Percentiles rank a stretch among this genome's conserved stretches.
These are phyloP conservation scores for Hucho hucho DNA, from an alignment of 2,113 vertebrate genomes.

Conservation along the genomic window DNA sequence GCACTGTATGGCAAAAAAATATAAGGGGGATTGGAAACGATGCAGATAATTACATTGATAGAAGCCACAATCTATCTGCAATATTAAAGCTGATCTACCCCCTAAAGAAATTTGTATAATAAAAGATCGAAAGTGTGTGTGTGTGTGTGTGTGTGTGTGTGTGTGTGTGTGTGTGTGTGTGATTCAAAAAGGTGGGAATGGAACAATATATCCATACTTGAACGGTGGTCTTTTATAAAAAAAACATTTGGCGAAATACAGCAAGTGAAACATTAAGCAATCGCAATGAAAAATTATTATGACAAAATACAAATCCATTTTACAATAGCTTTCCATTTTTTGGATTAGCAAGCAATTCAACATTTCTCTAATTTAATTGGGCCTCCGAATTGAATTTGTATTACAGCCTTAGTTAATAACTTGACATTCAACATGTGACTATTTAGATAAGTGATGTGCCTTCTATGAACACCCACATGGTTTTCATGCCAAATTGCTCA, in stretches of 20 bases:
- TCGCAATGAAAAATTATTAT: conserved; percentile 24
- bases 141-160: too few relatives aligned
- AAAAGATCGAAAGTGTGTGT: too few relatives aligned
- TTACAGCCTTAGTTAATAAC: conserved; percentile 62
- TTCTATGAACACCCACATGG: conserved; percentile 55
- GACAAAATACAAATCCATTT: conserved; percentile 41
- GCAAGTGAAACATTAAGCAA: conserved; percentile 5
- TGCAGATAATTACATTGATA: too few relatives aligned
- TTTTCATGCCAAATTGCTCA: conserved; percentile 56
- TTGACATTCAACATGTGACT: conserved; percentile 58
- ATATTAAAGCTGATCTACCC: too few relatives aligned
- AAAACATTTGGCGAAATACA: neutral
- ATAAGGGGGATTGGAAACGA: too few relatives aligned
- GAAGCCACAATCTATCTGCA: too few relatives aligned
- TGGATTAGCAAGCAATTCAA: conserved; percentile 52
- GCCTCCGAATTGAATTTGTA: conserved; percentile 59
- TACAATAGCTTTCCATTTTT: conserved; percentile 39
- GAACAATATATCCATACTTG: neutral
- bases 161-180: neutral
- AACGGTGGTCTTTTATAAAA: neutral
- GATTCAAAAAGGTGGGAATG: neutral
- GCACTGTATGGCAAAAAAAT: too few relatives aligned
- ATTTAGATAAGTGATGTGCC: conserved; percentile 68
- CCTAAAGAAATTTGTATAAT: too few relatives aligned
- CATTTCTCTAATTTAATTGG: conserved; percentile 55